Conservation (phyloP, 2,888 invertebrate species). For the Anthophora plumipes region DNA sequence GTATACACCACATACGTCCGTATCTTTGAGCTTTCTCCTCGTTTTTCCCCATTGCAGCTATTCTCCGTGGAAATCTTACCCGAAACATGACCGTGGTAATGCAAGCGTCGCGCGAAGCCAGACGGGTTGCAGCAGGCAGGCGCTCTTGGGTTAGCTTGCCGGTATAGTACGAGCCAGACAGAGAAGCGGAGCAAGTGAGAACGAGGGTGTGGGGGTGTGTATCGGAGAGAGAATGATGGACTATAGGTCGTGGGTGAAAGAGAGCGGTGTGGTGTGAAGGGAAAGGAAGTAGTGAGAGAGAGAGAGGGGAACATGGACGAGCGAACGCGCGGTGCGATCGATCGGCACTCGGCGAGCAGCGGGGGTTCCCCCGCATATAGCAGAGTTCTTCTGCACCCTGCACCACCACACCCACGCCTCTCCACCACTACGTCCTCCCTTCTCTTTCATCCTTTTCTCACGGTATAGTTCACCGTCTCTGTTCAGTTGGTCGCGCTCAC, state of each 20-base stretch:
- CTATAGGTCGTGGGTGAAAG: conserved; percentile 2
- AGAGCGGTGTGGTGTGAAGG: conserved; percentile 34
- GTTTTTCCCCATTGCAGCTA: conserved; percentile 34
- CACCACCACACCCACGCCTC: conserved; percentile 57
- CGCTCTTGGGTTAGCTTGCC: conserved; percentile 63
- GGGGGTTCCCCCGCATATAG: conserved; percentile 65
- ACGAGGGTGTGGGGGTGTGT: conserved; percentile 49
- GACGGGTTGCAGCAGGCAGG: conserved; percentile 75
- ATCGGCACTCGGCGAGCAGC: conserved; percentile 76
- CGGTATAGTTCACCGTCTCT: background rate
- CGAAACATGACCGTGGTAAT: conserved; percentile 61
- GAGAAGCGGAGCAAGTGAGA: conserved; percentile 11
- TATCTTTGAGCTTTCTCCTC: conserved; percentile 26
- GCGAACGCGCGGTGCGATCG: conserved; percentile 75
- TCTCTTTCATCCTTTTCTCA: conserved; percentile 40
- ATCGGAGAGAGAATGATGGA: conserved; percentile 25
- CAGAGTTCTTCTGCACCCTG: conserved; percentile 58
- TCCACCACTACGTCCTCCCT: conserved; percentile 52
- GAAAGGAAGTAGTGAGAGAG: background rate
- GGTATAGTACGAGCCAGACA: conserved; percentile 41
- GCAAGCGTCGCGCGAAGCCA: conserved; percentile 68
- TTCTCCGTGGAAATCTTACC: conserved; percentile 60
- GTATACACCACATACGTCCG: background rate
- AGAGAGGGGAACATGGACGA: conserved; percentile 61
- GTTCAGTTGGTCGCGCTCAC: background rate